These are phyloP conservation scores for Pipistrellus pipistrellus DNA, from an alignment of 2,797 vertebrate genomes.

Conservation along the genomic window DNA sequence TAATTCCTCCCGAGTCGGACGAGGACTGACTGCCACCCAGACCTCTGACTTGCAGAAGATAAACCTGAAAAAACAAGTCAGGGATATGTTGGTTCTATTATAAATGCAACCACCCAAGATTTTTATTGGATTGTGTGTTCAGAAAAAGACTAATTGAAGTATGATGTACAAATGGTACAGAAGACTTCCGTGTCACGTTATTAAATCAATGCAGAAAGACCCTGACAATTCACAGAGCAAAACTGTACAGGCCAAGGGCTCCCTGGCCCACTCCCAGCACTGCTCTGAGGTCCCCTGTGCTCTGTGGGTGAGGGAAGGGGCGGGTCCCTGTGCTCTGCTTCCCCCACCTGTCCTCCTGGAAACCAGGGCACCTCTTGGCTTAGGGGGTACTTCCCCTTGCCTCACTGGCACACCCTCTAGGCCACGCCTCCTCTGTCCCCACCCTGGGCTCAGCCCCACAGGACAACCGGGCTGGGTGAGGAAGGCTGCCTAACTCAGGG, in stretches of 20 bases:
- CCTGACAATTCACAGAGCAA: rapidly evolving
- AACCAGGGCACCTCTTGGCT: background rate
- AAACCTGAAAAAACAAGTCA: background rate
- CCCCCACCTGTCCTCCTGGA: background rate
- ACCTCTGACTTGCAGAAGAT: background rate
- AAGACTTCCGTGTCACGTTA: background rate
- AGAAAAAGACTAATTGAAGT: background rate
- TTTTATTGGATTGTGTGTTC: background rate
- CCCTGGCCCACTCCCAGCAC: rapidly evolving
- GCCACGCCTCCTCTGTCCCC: background rate
- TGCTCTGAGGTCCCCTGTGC: background rate
- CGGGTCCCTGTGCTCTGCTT: rapidly evolving
- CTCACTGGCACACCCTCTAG: background rate
- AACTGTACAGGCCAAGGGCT: background rate
- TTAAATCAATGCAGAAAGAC: background rate
- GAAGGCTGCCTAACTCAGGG: background rate
- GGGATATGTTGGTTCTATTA: background rate
- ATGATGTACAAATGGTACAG: background rate
- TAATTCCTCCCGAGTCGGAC: rapidly evolving
- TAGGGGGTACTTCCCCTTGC: too few relatives aligned
- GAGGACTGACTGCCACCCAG: too few relatives aligned
- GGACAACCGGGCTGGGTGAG: rapidly evolving
- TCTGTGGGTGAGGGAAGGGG: background rate
- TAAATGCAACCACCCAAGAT: background rate
- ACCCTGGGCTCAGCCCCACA: background rate